Base-by-base conservation (phyloP, 2,888 invertebrate genomes). In the Lysandra coridon region DNA sequence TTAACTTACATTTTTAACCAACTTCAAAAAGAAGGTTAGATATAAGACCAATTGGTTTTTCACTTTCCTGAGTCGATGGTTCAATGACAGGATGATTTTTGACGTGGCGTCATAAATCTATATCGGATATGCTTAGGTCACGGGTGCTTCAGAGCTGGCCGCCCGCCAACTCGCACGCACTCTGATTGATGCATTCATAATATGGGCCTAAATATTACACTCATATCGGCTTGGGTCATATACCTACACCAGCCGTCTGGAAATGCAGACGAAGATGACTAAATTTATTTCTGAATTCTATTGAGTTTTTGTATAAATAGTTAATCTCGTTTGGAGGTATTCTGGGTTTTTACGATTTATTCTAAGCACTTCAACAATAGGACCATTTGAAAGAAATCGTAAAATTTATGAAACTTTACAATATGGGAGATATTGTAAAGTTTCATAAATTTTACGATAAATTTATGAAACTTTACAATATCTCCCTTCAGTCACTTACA, bases 121-220 rank as follows among this genome's bases (percentile, higher is more conserved):
- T 76, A 76, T 76, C 33, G 33, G 76, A 76, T 53, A 57, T 76
- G 76, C 76, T 76, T 57, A 57, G 76, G 76, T 76, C 76, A 76
- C 6, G 76, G 75, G 49, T 57, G 76, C 57, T 76, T 76, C 57
- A 57, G 76, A 30, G 57, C 57, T 76, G 76, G 76, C 76, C n/a
- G 12, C 33, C 14, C 4, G 76, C 76, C 76, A 76, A 76, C 57
- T 76, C 76, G 76, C 53, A 57, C 76, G 76, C 76, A 76, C 57
- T 76, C 76, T 76, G 53, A 76, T 53, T 76, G 76, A 76, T 76
- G 76, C 76, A 76, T 57, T 76, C 76, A 76, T 76, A 57, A 76
- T 57, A 53, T 53, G 76, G 49, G 12, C 76, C 57, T 33, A 57
- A 76, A 76, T 76, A 76, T 76, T 76, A 76, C 57, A 53, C 17